Conservation (phyloP, 2,888 invertebrate genomes). For the Trichogramma dendrolimi region DNA sequence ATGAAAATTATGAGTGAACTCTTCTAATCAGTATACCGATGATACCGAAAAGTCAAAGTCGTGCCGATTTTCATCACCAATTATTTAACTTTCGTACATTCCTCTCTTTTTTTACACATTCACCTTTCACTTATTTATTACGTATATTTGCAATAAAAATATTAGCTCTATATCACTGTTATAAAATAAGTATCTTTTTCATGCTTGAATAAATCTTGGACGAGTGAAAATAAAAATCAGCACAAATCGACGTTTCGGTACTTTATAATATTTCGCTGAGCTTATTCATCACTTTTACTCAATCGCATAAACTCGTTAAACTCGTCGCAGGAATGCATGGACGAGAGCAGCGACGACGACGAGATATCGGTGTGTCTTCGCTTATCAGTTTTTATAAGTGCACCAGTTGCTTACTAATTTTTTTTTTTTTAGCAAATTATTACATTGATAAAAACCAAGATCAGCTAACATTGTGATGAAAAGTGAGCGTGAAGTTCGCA, state of each 20-base stretch:
- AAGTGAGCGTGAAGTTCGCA: slow-evolving; percentile 30
- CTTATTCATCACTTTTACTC: slow-evolving; percentile 15
- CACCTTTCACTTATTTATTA: slow-evolving; percentile 10
- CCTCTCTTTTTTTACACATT: slow-evolving; percentile 4
- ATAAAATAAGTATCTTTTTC: slow-evolving; percentile 19
- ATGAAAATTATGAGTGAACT: slow-evolving; percentile 24
- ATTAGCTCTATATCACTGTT: slow-evolving; percentile 8
- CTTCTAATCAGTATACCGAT: slow-evolving; percentile 9
- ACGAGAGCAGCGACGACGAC: slow-evolving; percentile 15
- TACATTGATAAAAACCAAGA: too few relatives aligned
- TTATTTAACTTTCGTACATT: neutral
- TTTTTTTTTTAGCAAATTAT: neutral
- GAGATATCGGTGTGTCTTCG: slow-evolving; percentile 7
- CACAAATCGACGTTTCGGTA: slow-evolving; percentile 4
- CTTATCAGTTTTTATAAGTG: slow-evolving; percentile 27
- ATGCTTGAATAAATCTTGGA: slow-evolving; percentile 11
- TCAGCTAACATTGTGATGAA: slow-evolving; percentile 16
- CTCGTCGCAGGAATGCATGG: slow-evolving; percentile 18
- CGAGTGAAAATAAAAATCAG: slow-evolving; percentile 8
- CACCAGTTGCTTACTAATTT: slow-evolving; percentile 23
- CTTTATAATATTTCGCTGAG: slow-evolving; percentile 9
- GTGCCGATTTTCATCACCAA: slow-evolving; percentile 4
- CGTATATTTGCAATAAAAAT: slow-evolving; percentile 22
- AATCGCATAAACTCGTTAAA: slow-evolving; percentile 12
- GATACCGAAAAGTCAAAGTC: slow-evolving; percentile 2